phyloP scores from a whole-genome alignment of 2,797 vertebrate species.

The Enteromius afrohamiltoni region DNA sequence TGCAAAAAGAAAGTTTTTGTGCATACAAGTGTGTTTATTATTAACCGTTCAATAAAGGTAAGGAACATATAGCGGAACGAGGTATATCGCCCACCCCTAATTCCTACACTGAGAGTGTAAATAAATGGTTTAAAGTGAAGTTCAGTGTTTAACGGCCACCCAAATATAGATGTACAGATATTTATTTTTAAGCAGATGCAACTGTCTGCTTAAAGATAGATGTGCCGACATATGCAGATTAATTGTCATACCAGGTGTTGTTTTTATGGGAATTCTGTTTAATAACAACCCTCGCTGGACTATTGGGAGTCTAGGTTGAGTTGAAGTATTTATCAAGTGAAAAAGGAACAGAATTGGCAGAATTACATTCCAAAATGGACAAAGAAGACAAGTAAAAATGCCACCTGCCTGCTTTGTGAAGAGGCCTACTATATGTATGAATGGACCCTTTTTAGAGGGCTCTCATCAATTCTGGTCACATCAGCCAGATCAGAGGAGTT shows the following conservation, averaged over 20 bases:
- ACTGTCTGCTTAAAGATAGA: neutral
- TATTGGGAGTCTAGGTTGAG: neutral
- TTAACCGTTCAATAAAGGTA: neutral
- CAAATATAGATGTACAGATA: neutral
- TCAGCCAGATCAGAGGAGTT: conserved; percentile 46
- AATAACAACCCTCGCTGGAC: conserved; percentile 1
- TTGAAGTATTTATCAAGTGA: conserved; percentile 18
- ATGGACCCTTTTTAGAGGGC: conserved; percentile 34
- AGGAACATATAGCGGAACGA: no score
- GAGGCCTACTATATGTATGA: conserved; percentile 41
- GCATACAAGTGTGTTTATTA: neutral
- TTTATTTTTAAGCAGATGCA: neutral
- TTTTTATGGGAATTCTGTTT: conserved; percentile 3
- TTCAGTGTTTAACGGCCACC: neutral
- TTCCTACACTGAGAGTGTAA: neutral
- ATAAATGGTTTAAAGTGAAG: neutral
- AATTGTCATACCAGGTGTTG: neutral
- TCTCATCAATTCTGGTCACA: conserved; percentile 54
- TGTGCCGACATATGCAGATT: conserved; percentile 5
- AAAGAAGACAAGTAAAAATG: conserved; percentile 41
- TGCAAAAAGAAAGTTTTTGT: neutral
- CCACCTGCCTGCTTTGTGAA: conserved; percentile 47
- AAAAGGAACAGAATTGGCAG: conserved; percentile 23
- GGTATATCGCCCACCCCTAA: neutral
- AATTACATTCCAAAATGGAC: conserved; percentile 34